Percentiles rank a stretch among this genome's conserved stretches.
These are phyloP conservation scores for Bathynomus jamesi DNA, from an alignment of 1,140 invertebrate genomes.

Conservation along the genomic window DNA sequence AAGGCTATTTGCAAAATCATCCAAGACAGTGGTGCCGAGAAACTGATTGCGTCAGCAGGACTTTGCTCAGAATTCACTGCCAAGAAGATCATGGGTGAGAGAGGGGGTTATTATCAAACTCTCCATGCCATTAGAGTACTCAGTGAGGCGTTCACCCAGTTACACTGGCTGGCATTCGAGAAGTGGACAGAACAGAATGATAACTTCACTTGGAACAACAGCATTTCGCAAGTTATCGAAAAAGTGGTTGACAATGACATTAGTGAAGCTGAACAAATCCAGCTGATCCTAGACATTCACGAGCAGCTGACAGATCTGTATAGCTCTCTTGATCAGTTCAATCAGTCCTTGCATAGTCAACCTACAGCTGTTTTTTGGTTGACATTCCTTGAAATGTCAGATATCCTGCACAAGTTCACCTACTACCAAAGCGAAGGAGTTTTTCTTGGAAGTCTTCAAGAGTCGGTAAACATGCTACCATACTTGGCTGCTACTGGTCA, in stretches of 20 bases:
- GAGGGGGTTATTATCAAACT: background rate
- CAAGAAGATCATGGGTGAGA: slow-evolving; percentile 4
- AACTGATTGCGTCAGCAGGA: too few species aligned
- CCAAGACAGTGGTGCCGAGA: too few species aligned
- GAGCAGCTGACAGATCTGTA: background rate
- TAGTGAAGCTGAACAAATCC: background rate
- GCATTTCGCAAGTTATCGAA: background rate
- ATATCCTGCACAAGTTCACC: slow-evolving; percentile 5
- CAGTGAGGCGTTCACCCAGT: background rate
- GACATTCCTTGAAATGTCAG: background rate
- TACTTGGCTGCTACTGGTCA: slow-evolving; percentile 7
- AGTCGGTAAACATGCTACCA: slow-evolving; percentile 4
- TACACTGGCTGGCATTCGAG: slow-evolving; percentile 9
- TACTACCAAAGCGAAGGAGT: background rate
- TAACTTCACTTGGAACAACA: background rate
- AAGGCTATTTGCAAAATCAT: too few species aligned
- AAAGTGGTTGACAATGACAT: background rate
- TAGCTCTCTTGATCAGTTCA: background rate
- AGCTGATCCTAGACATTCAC: background rate
- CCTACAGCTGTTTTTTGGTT: background rate
- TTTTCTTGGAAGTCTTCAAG: background rate
- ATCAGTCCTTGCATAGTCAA: background rate
- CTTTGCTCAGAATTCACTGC: too few species aligned
- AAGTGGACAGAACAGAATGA: background rate
- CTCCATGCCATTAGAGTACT: slow-evolving; percentile 4